These are phyloP conservation scores for Trileptium ribeirensis DNA, from an alignment of 2,888 invertebrate genomes.

Conservation along the genomic window DNA sequence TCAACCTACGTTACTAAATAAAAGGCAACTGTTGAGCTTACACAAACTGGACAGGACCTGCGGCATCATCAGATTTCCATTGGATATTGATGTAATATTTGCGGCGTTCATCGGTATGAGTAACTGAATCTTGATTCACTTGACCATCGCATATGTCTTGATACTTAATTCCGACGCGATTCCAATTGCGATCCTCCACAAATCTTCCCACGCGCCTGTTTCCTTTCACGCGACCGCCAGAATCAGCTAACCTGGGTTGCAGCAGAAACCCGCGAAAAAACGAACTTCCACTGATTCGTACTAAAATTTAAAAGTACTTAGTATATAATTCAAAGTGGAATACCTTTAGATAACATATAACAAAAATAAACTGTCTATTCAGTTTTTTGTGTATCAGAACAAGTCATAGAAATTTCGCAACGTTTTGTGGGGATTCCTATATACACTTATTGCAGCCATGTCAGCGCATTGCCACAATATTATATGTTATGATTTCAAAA, in stretches of 20 bases:
- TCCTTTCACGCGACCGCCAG: neutral
- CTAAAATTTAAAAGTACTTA: neutral
- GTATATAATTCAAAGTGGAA: neutral
- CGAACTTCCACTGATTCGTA: conserved; percentile 10
- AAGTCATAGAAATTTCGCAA: no score
- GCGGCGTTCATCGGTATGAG: conserved; percentile 3
- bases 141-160: neutral
- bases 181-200: conserved; percentile 13
- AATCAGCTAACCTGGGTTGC: conserved; percentile 15
- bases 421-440: no score
- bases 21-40: no score
- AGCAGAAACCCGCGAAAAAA: conserved; percentile 22
- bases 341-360: neutral
- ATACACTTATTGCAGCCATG: no score
- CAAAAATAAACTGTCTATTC: neutral
- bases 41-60: conserved; percentile 20
- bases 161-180: conserved; percentile 1
- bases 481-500: no score
- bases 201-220: neutral
- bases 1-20: no score
- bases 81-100: conserved; percentile 18
- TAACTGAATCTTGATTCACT: conserved; percentile 14
- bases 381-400: no score
- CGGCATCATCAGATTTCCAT: neutral
- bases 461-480: no score